Evolutionary conservation across 2,888 invertebrate genomes (phyloP).

Genomic region (Anagyrus pseudococci): DNA sequence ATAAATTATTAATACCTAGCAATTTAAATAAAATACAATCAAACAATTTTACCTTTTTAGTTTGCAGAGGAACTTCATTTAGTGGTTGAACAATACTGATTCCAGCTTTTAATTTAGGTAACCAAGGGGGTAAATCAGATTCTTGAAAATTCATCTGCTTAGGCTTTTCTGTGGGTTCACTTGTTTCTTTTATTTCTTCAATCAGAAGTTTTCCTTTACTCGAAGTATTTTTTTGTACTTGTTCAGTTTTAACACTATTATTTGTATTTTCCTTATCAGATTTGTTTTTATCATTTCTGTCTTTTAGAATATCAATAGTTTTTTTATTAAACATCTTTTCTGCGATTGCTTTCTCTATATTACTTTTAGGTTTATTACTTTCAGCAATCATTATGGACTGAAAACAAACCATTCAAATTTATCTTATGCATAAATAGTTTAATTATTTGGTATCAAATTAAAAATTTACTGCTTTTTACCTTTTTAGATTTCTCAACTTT

Average conservation of each 20-base stretch:
- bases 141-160: constrained; percentile 18
- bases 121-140: constrained; percentile 60
- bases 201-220: constrained; percentile 23
- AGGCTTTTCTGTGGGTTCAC: constrained; percentile 10
- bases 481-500: constrained; percentile 60
- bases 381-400: constrained; percentile 26
- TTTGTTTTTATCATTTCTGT: neutral
- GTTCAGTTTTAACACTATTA: constrained; percentile 1
- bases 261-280: neutral
- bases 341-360: constrained; percentile 30
- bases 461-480: constrained; percentile 15
- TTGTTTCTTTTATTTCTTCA: constrained; percentile 41
- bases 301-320: neutral
- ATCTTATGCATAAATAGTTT: neutral
- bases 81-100: constrained; percentile 63
- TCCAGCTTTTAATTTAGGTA: constrained; percentile 58
- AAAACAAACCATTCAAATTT: too few species aligned
- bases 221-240: neutral
- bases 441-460: constrained; percentile 2
- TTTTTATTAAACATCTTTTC: constrained; percentile 24
- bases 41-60: constrained; percentile 66
- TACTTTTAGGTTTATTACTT: constrained; percentile 7
- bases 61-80: constrained; percentile 70
- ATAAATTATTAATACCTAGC: neutral
- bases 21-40: constrained; percentile 5